Evolutionary conservation across 2,797 vertebrate genomes (phyloP).

Genomic region (Macropus fuliginosus): DNA sequence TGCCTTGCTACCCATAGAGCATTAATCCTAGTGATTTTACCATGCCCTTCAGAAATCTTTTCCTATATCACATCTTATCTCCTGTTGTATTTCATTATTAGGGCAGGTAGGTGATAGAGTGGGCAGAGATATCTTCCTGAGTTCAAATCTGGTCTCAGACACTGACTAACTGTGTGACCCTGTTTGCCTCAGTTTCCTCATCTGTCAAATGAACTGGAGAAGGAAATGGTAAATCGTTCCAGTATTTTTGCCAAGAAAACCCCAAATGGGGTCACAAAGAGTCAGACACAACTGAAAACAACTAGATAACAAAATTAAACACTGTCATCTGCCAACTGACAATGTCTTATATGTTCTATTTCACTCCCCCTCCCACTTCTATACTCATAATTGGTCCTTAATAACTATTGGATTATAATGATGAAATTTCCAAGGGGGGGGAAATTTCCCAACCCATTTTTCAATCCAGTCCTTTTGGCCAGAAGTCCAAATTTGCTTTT

Average conservation of each 20-base stretch:
- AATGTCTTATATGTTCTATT: neutral
- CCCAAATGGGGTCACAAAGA: neutral
- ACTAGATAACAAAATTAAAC: neutral
- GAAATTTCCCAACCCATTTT: slow-evolving; percentile 66
- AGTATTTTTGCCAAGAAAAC: neutral
- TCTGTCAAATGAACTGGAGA: neutral
- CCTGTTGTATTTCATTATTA: neutral
- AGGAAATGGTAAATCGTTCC: neutral
- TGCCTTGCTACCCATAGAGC: neutral
- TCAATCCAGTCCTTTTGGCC: slow-evolving; percentile 59
- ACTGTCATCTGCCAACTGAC: neutral
- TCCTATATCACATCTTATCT: neutral
- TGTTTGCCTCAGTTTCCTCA: neutral
- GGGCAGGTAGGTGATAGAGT: neutral
- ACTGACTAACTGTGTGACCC: neutral
- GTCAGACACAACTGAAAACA: neutral
- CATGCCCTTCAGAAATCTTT: neutral
- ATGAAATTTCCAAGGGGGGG: slow-evolving; percentile 30
- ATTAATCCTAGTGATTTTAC: neutral
- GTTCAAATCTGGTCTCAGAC: neutral
- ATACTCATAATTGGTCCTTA: slow-evolving; percentile 26
- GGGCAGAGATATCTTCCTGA: neutral
- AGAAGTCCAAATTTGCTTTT: slow-evolving; percentile 72
- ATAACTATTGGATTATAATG: slow-evolving; percentile 56
- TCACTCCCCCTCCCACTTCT: slow-evolving; percentile 23